Percentiles rank a stretch among this genome's conserved stretches.
Conservation (phyloP, 2,797 vertebrate genomes). For the Esox masquinongy region DNA sequence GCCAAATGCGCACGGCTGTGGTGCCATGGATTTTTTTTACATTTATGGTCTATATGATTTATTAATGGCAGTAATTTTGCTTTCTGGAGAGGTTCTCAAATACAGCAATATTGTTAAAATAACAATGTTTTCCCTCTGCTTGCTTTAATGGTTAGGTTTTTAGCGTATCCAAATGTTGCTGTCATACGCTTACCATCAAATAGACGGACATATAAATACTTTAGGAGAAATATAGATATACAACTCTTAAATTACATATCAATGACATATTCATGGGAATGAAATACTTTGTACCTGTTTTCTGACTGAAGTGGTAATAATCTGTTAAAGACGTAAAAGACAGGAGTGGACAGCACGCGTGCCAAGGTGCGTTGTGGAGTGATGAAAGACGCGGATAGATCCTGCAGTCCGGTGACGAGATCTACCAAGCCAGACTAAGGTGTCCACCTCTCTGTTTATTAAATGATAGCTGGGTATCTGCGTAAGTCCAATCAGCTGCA, state of each 20-base stretch:
- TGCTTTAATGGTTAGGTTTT: neutral
- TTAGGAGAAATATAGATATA: too few species aligned
- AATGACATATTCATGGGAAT: neutral
- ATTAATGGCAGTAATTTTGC: neutral
- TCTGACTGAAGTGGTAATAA: conserved; percentile 36
- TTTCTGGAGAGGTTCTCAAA: conserved; percentile 2
- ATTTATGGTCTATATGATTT: neutral
- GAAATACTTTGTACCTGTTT: conserved; percentile 53
- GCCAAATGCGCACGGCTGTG: conserved; percentile 33
- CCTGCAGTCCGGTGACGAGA: conserved; percentile 43
- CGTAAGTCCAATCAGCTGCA: conserved; percentile 77
- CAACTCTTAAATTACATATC: neutral
- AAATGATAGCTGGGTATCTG: conserved; percentile 71
- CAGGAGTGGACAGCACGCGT: conserved; percentile 37
- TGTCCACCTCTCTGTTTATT: conserved; percentile 57
- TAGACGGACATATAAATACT: neutral
- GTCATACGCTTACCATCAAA: neutral
- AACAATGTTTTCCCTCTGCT: neutral
- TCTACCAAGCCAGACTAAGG: conserved; percentile 48
- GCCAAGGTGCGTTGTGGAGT: conserved; percentile 32
- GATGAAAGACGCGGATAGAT: conserved; percentile 34
- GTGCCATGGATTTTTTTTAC: neutral
- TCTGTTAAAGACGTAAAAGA: conserved; percentile 1
- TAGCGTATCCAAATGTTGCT: neutral
- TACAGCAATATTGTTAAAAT: neutral